These are phyloP conservation scores for Eudorcas thomsonii DNA, from an alignment of 2,113 vertebrate genomes.

Conservation along the genomic window DNA sequence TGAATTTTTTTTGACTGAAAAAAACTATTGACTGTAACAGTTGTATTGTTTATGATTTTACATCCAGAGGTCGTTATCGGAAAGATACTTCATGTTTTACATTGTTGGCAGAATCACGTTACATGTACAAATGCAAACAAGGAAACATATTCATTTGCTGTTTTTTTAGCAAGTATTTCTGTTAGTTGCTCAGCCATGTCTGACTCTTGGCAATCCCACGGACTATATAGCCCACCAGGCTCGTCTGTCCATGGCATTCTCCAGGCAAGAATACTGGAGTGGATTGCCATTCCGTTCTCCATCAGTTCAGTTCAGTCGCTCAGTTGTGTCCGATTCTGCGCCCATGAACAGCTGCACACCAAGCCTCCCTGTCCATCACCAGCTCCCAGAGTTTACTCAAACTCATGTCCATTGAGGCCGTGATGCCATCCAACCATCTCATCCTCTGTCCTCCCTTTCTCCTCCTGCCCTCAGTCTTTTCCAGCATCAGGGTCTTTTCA, in stretches of 20 bases:
- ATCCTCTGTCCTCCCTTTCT: background rate
- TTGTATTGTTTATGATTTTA: slow-evolving; percentile 34
- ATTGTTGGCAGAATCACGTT: background rate
- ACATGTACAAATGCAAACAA: background rate
- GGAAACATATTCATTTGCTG: background rate
- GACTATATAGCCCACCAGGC: background rate
- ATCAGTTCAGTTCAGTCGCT: background rate
- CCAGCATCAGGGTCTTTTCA: background rate
- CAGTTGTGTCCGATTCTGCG: fast-evolving
- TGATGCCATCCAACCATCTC: background rate
- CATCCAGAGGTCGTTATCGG: background rate
- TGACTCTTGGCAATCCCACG: background rate
- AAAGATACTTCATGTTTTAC: background rate
- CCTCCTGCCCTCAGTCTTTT: background rate
- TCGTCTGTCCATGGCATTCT: background rate
- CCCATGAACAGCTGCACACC: background rate
- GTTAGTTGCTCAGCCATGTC: background rate
- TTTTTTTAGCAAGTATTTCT: background rate
- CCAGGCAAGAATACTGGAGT: background rate
- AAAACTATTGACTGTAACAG: background rate
- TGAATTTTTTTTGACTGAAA: background rate
- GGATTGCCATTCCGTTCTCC: background rate
- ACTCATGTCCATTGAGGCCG: background rate
- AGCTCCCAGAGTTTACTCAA: background rate
- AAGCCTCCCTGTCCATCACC: background rate